phyloP scores from a whole-genome alignment of 1,140 invertebrate species.

The Hormaphis cornu region DNA sequence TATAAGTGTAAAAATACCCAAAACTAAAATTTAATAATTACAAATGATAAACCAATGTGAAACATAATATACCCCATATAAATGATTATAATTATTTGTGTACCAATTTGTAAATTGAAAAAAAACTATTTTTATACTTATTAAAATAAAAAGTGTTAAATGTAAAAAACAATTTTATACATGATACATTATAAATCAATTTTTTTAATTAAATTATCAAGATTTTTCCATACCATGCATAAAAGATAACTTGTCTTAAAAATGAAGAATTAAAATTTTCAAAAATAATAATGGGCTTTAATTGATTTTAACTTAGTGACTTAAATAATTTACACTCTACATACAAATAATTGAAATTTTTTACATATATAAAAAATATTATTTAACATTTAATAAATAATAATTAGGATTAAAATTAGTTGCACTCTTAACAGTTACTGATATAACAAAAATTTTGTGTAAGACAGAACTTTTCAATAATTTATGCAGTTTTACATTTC shows the following conservation, averaged over 20 bases:
- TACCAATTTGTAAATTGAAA: background rate
- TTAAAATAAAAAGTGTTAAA: background rate
- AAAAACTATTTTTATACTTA: background rate
- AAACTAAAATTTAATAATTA: background rate
- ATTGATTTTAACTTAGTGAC: too few species aligned
- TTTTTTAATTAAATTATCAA: background rate
- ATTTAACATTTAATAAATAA: background rate
- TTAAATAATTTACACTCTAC: too few species aligned
- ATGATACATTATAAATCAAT: background rate
- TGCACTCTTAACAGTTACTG: background rate
- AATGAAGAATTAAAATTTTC: background rate
- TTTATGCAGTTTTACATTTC: too few species aligned
- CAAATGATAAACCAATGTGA: background rate
- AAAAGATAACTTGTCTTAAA: background rate
- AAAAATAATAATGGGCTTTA: too few species aligned
- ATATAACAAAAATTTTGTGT: background rate
- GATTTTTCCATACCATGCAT: background rate
- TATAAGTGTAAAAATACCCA: conserved; percentile 6
- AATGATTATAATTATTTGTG: background rate
- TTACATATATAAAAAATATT: background rate
- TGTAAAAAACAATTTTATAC: background rate
- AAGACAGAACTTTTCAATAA: background rate
- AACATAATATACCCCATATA: too few species aligned
- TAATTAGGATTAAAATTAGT: background rate
- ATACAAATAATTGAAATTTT: too few species aligned